Conservation (phyloP, 2,888 invertebrate species). For the Perizoma flavofasciatum region DNA sequence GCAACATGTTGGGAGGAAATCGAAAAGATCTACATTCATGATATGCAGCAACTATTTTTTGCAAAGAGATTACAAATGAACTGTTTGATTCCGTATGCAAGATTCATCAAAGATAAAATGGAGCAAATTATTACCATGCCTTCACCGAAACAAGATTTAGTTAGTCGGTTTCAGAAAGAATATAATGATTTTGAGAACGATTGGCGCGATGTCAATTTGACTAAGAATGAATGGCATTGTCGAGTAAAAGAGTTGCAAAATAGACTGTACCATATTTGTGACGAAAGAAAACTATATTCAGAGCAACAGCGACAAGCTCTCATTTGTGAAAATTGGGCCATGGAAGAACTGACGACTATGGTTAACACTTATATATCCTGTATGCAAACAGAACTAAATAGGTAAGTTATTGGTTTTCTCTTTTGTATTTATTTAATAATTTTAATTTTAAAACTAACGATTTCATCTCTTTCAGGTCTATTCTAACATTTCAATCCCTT, state of each 20-base stretch:
- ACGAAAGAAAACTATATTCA: constrained; percentile 78
- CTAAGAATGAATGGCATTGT: constrained; percentile 86
- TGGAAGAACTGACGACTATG: constrained; percentile 79
- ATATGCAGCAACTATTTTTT: constrained; percentile 83
- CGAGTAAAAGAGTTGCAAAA: constrained; percentile 78
- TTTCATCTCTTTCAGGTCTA: constrained; percentile 58
- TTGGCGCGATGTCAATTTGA: constrained; percentile 80
- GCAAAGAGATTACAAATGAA: constrained; percentile 82
- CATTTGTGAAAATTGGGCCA: constrained; percentile 83
- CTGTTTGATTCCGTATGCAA: constrained; percentile 82
- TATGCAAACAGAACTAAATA: constrained; percentile 85
- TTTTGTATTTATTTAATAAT: constrained; percentile 9
- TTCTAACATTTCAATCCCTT: constrained; percentile 72
- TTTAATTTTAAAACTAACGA: no score
- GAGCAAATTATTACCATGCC: constrained; percentile 80
- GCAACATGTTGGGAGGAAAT: constrained; percentile 80
- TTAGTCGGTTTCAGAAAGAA: constrained; percentile 82
- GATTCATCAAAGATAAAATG: constrained; percentile 81
- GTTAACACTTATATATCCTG: constrained; percentile 82
- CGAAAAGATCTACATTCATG: constrained; percentile 77
- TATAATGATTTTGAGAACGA: constrained; percentile 85
- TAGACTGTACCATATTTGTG: constrained; percentile 82
- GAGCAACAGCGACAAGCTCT: constrained; percentile 80
- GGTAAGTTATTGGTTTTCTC: constrained; percentile 53
- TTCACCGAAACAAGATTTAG: constrained; percentile 83